Evolutionary conservation across 2,797 vertebrate species (phyloP), one percentile per base, ranked within the genome.

Genomic region (Chelonia mydas): DNA sequence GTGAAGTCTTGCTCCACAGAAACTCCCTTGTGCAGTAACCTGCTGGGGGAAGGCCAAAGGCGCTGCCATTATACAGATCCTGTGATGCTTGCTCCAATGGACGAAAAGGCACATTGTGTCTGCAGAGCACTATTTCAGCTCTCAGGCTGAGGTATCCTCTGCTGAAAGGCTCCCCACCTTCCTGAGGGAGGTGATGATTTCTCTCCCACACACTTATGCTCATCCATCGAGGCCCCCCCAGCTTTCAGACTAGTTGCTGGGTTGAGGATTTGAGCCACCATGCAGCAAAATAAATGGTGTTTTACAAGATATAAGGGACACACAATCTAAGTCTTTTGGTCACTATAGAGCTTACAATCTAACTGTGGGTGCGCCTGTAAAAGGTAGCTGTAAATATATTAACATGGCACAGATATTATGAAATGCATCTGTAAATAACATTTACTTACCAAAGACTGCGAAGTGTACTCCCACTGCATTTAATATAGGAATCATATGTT

Each of bases 401-500:
- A 83, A n/a, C 0, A 90, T 68, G 49, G 23, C 1, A 74, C 10
- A 83, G 6, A 4, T 76, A 50, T 51, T 88, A 83, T 3, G 55
- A 89, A 94, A 54, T 87, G 90, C 41, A 89, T 37, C 54, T 49
- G 90, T 81, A 92, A 12, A 6, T 79, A 82, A 82, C 10, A 90
- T 88, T 89, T 96, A 96, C 94, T 96, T 94, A 97, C 61, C 90
- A 90, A 97, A 97, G 80, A 97, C 84, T 78, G 87, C 92, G 96
- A 97, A 98, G 94, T 95, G 65, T 78, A 97, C 83, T 97, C 85
- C 86, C 74, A 96, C 84, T 89, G 97, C 74, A 94, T 97, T 98
- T 91, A 97, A 93, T 96, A 96, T 87, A 76, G 94, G 88, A 92
- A 96, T 95, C 94, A 90, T 94, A 76, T 89, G 87, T 41, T 96